A percentile compares a stretch with the other conserved stretches of the same genome.
These are phyloP conservation scores for Meriones unguiculatus DNA, from an alignment of 2,113 vertebrate genomes.

Conservation along the genomic window DNA sequence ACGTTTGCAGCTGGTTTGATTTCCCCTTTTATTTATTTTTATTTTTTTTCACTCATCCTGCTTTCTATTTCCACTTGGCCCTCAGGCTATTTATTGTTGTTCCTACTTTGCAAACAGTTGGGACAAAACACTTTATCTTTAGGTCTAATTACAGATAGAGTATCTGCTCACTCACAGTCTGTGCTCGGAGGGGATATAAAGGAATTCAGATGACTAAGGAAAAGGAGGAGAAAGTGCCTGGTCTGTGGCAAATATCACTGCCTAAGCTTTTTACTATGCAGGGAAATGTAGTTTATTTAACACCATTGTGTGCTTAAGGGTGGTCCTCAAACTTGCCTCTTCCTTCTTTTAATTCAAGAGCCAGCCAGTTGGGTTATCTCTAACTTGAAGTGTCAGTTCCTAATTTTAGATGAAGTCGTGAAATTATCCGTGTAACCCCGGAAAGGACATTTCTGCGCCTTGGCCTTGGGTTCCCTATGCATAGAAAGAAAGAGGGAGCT, in stretches of 20 bases:
- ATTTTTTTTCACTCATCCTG: not conserved
- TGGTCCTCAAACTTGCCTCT: not conserved
- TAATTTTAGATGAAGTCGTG: slow-evolving; percentile 31
- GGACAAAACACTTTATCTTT: not conserved
- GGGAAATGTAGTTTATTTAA: not conserved
- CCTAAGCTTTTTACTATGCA: not conserved
- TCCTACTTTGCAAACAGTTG: not conserved
- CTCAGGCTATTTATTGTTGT: not conserved
- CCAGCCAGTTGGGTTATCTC: not conserved
- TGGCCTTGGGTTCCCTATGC: not conserved
- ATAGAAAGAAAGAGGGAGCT: not conserved
- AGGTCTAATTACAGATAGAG: not conserved
- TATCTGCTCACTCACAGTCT: not conserved
- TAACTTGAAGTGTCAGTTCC: not conserved
- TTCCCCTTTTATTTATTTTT: not conserved
- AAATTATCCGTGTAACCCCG: not conserved
- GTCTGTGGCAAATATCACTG: not conserved
- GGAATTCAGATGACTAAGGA: not conserved
- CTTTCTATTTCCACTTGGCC: not conserved
- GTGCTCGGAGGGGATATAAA: not conserved
- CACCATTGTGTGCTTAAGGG: not conserved
- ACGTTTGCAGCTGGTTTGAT: not conserved
- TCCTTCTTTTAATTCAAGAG: not conserved
- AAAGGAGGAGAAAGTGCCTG: not conserved
- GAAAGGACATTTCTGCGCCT: not conserved